A percentile compares a stretch with the other conserved stretches of the same genome.
Evolutionary conservation across 2,113 vertebrate genomes (phyloP).

Genomic region (Cyphomyrus plagiostoma): DNA sequence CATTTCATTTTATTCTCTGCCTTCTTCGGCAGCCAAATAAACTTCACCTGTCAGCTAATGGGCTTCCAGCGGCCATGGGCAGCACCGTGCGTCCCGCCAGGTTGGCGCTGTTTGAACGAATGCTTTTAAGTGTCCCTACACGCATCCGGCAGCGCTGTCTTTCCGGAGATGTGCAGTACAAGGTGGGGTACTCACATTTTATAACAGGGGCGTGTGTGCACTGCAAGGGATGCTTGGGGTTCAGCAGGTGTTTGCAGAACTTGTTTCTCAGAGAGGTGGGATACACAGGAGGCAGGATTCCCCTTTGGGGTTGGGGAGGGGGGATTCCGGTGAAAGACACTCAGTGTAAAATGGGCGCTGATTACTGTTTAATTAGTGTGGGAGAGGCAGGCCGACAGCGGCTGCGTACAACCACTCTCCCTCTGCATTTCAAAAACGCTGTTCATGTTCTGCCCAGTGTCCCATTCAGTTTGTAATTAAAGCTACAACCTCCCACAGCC

Average conservation of each 20-base stretch:
- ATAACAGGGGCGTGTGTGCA: not conserved
- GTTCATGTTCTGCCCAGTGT: not conserved
- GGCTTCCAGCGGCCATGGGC: not conserved
- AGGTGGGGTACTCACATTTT: not conserved
- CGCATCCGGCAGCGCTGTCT: not conserved
- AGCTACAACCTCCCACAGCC: not conserved
- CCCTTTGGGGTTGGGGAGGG: constrained; percentile 26
- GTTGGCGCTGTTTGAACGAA: constrained; percentile 4
- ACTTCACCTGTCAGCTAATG: constrained; percentile 5
- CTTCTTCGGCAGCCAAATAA: not conserved
- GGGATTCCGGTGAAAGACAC: constrained; percentile 32
- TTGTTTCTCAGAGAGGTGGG: constrained; percentile 22
- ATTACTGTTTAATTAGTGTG: constrained; percentile 50
- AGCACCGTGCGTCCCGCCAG: not conserved
- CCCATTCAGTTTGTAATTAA: not conserved
- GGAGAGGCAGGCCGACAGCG: constrained; percentile 32
- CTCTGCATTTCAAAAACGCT: constrained; percentile 1
- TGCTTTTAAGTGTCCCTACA: constrained; percentile 1
- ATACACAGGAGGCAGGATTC: constrained; percentile 31
- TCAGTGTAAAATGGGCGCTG: constrained; percentile 46
- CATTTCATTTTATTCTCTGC: not conserved
- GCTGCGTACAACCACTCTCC: constrained; percentile 14
- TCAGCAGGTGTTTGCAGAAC: not conserved
- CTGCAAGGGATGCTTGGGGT: not conserved
- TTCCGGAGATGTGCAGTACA: not conserved